Percentiles rank a stretch among this genome's conserved stretches.
Evolutionary conservation across 1,140 invertebrate genomes (phyloP).

Genomic region (Danaus plexippus): DNA sequence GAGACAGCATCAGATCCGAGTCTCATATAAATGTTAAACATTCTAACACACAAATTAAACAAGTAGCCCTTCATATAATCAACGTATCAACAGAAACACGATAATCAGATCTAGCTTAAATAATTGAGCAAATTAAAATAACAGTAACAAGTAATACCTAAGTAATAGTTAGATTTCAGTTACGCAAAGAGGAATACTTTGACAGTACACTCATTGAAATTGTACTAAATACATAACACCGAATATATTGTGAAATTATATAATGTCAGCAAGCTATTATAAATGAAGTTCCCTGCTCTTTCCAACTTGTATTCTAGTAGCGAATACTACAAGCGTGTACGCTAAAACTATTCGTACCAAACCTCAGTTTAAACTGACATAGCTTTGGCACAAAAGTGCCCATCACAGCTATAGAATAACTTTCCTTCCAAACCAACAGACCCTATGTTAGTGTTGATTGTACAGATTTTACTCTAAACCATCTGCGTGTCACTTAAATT

Average conservation of each 20-base stretch:
- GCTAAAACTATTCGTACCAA: slow-evolving; percentile 15
- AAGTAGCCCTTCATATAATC: too few species aligned
- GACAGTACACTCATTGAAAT: too few species aligned
- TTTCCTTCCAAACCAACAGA: slow-evolving; percentile 54
- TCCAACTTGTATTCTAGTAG: too few species aligned
- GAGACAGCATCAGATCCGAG: slow-evolving; percentile 3
- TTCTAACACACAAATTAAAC: background rate
- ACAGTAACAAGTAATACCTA: slow-evolving; percentile 59
- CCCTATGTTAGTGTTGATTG: slow-evolving; percentile 39
- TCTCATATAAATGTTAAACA: slow-evolving; percentile 3
- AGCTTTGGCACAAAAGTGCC: slow-evolving; percentile 61
- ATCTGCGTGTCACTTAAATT: slow-evolving; percentile 63
- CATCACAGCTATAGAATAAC: slow-evolving; percentile 67
- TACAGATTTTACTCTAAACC: slow-evolving; percentile 58
- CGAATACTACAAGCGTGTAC: slow-evolving; percentile 12
- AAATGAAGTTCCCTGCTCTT: too few species aligned
- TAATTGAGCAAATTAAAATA: slow-evolving; percentile 71
- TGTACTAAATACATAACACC: slow-evolving; percentile 49
- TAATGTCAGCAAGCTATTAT: too few species aligned
- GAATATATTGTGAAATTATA: too few species aligned
- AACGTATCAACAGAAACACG: slow-evolving; percentile 40
- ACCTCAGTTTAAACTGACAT: slow-evolving; percentile 35
- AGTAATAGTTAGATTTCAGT: slow-evolving; percentile 1
- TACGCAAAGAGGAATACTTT: too few species aligned
- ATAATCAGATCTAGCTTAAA: slow-evolving; percentile 51